Evolutionary conservation across 2,888 invertebrate species (phyloP), one percentile per base, ranked within the genome.

Genomic region (Ophonus ardosiacus): DNA sequence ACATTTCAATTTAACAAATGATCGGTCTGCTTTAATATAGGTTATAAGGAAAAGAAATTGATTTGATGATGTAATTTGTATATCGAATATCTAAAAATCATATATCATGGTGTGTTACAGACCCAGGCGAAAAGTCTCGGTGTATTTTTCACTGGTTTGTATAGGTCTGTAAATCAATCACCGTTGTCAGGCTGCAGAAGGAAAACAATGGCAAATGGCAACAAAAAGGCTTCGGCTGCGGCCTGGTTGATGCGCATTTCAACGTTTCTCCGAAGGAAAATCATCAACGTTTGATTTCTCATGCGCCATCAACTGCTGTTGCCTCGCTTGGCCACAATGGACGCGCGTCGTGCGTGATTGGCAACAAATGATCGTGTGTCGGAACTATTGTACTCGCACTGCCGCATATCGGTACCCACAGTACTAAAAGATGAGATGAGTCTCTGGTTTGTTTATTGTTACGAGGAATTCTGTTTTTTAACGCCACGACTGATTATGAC

Each of bases 251-350:
- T 78, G 78, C 78, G 78, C 57, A 8, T 43, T 76, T 56, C 21
- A 51, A 17, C 78, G 78, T 74, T 74, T 74, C 71, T 40, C 40
- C 71, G 71, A 74, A 78, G 78, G 76, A 78, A 78, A 78, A 78
- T 78, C 78, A 78, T 78, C 78, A 78, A n/a, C 78, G 78, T 78
- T 78, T 78, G 78, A 78, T 78, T 78, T 78, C 78, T 78, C 78
- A 78, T 78, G 78, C 78, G 78, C 78, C 78, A 78, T 74, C 71
- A 74, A 74, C 43, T 43, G 17, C 43, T 74, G 40, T 18, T 10
- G 68, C 40, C 63, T 68, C 31, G 24, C 38, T 51, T 17, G 56
- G 59, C 18, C 57, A 78, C 78, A 78, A 78, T 78, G 78, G 57
- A 31, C 43, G 57, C 31, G 78, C 78, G 59, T 57, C 56, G 31